Evolutionary conservation across 1,140 invertebrate genomes (phyloP).

Genomic region (Macrocentrus cingulum): DNA sequence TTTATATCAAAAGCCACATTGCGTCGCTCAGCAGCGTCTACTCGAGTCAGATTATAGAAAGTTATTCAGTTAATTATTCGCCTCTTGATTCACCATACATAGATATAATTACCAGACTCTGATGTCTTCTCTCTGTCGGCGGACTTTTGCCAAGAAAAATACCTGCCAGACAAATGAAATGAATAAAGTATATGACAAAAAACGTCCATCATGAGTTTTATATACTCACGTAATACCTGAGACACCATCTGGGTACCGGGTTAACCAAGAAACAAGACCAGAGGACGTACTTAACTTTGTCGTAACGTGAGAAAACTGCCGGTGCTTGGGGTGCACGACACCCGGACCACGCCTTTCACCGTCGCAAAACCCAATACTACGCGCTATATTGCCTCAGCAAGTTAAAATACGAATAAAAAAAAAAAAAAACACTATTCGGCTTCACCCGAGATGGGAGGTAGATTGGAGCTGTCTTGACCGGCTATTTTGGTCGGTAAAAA

Average conservation of each 20-base stretch:
- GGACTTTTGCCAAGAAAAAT: not conserved
- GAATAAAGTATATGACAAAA: not conserved
- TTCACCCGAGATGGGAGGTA: no score
- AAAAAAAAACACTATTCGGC: no score
- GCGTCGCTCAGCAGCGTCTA: not conserved
- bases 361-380: not conserved
- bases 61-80: not conserved
- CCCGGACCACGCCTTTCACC: not conserved
- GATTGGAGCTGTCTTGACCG: no score
- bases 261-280: constrained; percentile 25
- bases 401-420: not conserved
- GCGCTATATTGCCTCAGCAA: no score
- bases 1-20: constrained; percentile 1
- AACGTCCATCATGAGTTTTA: not conserved
- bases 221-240: not conserved
- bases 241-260: constrained; percentile 10
- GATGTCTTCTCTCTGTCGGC: not conserved
- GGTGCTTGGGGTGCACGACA: not conserved
- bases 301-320: constrained; percentile 12
- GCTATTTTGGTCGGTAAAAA: no score
- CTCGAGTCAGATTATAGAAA: not conserved
- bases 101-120: no score
- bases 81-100: no score
- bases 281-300: constrained; percentile 24
- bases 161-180: not conserved